These are phyloP conservation scores for Drosophila erecta DNA, from an alignment of 1,140 invertebrate genomes.

Conservation along the genomic window DNA sequence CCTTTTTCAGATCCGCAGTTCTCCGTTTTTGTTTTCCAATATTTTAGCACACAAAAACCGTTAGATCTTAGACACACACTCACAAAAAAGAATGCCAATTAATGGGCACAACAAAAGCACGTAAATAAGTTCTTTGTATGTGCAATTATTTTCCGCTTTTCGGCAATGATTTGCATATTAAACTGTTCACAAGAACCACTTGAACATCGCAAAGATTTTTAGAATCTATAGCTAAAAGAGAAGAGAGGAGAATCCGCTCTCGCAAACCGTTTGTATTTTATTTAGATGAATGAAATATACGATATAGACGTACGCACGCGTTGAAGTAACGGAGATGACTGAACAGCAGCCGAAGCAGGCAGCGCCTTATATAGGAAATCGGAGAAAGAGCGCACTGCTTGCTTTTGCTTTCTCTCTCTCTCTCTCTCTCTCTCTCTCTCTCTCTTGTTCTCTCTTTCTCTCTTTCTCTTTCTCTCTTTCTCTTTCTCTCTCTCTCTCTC, in stretches of 20 bases:
- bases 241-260: slow-evolving; percentile 12
- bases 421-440: background rate
- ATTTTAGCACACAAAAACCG: slow-evolving; percentile 13
- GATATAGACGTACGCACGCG: slow-evolving; percentile 44
- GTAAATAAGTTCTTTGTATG: slow-evolving; percentile 32
- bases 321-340: slow-evolving; percentile 68
- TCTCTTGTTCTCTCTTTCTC: too few relatives aligned
- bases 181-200: slow-evolving; percentile 35
- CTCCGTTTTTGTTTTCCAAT: background rate
- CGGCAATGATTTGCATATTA: slow-evolving; percentile 51
- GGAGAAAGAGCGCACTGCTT: slow-evolving; percentile 5
- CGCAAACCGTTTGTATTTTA: slow-evolving; percentile 7
- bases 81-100: slow-evolving; percentile 25
- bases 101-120: slow-evolving; percentile 35
- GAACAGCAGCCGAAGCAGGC: slow-evolving; percentile 27
- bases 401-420: slow-evolving; percentile 6
- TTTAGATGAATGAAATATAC: slow-evolving; percentile 24
- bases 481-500: too few relatives aligned
- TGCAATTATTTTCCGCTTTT: slow-evolving; percentile 19
- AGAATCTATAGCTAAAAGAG: slow-evolving; percentile 9
- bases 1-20: background rate
- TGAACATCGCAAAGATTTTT: slow-evolving; percentile 32
- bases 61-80: slow-evolving; percentile 50
- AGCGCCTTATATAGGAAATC: slow-evolving; percentile 32
- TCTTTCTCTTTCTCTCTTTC: too few relatives aligned